phyloP scores from a whole-genome alignment of 2,113 vertebrate genomes.

The Monarcha castaneiventris region DNA sequence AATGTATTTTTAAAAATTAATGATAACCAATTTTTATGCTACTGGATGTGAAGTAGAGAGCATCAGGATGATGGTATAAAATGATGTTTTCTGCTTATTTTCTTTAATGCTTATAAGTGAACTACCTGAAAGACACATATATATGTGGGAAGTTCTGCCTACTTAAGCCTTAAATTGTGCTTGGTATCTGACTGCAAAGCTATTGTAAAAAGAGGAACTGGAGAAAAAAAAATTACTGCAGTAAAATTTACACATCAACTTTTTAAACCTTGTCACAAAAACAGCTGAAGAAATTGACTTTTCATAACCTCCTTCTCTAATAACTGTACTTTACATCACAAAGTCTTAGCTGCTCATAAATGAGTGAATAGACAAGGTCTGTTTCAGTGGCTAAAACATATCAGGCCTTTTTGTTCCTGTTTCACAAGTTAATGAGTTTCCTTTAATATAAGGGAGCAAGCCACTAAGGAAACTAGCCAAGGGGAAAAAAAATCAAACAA shows the following conservation, averaged over 20 bases:
- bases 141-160: not conserved
- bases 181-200: not conserved
- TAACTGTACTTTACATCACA: not conserved
- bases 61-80: not conserved
- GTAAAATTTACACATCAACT: not conserved
- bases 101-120: not conserved
- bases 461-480: not conserved
- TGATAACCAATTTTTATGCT: not conserved
- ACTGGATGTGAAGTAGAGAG: not conserved
- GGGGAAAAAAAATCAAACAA: not conserved
- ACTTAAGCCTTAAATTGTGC: conserved; percentile 13
- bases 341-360: not conserved
- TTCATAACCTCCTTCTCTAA: not conserved
- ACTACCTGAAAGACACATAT: not conserved
- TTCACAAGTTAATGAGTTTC: not conserved
- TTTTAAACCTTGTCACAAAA: not conserved
- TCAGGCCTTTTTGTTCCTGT: not conserved
- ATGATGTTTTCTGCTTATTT: not conserved
- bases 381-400: not conserved
- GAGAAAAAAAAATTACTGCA: not conserved
- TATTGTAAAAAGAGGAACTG: not conserved
- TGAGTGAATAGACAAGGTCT: not conserved
- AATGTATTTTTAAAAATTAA: not conserved
- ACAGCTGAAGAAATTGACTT: not conserved
- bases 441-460: not conserved